Evolutionary conservation across 1,140 invertebrate species (phyloP).

Genomic region (Acromyrmex echinatior): DNA sequence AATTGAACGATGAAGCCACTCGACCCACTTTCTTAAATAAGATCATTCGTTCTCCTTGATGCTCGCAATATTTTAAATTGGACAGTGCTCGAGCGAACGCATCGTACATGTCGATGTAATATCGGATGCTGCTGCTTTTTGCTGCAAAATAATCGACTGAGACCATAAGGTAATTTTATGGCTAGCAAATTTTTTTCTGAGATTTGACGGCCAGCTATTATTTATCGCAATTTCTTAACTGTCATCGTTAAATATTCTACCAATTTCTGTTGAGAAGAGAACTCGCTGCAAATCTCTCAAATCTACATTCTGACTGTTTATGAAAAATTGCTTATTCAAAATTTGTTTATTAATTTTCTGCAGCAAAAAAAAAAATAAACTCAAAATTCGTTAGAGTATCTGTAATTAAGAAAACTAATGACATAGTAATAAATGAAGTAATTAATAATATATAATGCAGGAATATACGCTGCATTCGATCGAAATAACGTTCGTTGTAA

Average conservation of each 20-base stretch:
- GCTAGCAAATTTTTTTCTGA: slow-evolving; percentile 1
- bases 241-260: slow-evolving; percentile 22
- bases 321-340: slow-evolving; percentile 1
- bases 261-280: slow-evolving; percentile 8
- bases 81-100: background rate
- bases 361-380: background rate
- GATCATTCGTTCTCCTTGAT: slow-evolving; percentile 28
- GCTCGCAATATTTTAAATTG: slow-evolving; percentile 39
- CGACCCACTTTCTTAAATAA: slow-evolving; percentile 45
- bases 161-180: slow-evolving; percentile 7
- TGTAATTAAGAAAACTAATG: background rate
- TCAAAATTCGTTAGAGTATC: slow-evolving; percentile 9
- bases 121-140: slow-evolving; percentile 2
- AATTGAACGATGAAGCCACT: slow-evolving; percentile 45
- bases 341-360: background rate
- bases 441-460: background rate
- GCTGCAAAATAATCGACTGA: background rate
- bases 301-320: background rate
- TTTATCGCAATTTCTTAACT: slow-evolving; percentile 18
- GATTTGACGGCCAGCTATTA: slow-evolving; percentile 14
- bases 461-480: background rate
- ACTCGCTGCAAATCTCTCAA: background rate
- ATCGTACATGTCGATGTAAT: background rate
- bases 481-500: background rate
- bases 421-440: background rate